Base-by-base conservation (phyloP, 2,113 vertebrate genomes). In the Sigmodon hispidus region DNA sequence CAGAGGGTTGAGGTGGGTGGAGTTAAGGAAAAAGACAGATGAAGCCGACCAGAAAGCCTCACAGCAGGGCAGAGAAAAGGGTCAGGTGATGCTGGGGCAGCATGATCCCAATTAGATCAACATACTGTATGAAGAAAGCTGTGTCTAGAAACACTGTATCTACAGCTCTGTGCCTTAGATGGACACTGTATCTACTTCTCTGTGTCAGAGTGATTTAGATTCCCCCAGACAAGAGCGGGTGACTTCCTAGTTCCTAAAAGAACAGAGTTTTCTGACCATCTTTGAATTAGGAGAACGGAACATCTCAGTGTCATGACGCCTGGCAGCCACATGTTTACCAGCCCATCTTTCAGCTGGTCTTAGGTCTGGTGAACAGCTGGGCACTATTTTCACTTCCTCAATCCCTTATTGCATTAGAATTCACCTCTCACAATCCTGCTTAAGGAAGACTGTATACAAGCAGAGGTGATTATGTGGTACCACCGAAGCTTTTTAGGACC, bases 261-360 rank as follows among this genome's bases (percentile, higher is more conserved):
- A 89, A 83, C 50, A 80, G 63, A 70, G 21, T 72, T 61, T 61
- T 75, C 87, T 75, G 29, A 52, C n/a, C 8, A 43, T 52, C 63
- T 92, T 5, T 40, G 63, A 91, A 55, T 70, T 92, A 89, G 45
- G 52, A 86, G 55, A 91, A 73, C 15, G 57, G 19, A 94, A 50
- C 48, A 67, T 76, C 31, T 96, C 85, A 12, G 26, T 43, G 76
- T 67, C 24, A n/a, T 16, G 36, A 55, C 50, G 45, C 63, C 70
- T 90, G 17, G 34, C 13, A 85, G 75, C 63, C 79, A 65, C n/a
- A 70, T n/a, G 34, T 61, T 83, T 84, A 24, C 40, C 10, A 63
- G n/a, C 26, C n/a, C 29, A n/a, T 87, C 85, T 89, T 12, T 61
- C 52, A 67, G 19, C 69, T 87, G 75, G 69, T 24, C 63, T 87